Evolutionary conservation across 2,113 vertebrate species (phyloP).

Genomic region (Origma solitaria): DNA sequence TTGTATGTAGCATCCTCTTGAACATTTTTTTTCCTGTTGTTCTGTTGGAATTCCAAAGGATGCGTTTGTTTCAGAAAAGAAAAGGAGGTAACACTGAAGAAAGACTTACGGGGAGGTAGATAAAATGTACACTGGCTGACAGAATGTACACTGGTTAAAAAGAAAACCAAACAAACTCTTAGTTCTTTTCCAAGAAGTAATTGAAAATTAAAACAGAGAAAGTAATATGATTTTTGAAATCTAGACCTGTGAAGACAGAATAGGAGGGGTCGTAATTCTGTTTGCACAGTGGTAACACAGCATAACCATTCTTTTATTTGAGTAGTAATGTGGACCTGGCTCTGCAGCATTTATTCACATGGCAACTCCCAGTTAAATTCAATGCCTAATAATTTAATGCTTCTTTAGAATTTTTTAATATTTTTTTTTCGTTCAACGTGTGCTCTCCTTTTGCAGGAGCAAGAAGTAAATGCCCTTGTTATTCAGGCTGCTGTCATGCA

Average conservation of each 20-base stretch:
- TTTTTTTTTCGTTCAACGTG: fast-evolving
- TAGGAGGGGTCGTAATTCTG: background rate
- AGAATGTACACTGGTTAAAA: background rate
- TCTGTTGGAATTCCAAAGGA: constrained; percentile 75
- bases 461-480: constrained; percentile 54
- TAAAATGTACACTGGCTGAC: background rate
- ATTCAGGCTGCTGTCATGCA: constrained; percentile 72
- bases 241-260: background rate
- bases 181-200: background rate
- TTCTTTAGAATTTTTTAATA: background rate
- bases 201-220: background rate
- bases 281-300: background rate
- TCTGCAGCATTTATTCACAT: background rate
- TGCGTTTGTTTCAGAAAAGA: constrained; percentile 72
- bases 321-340: background rate
- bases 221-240: background rate
- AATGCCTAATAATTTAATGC: background rate
- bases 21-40: constrained; percentile 25
- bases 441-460: constrained; percentile 3
- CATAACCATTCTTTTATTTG: background rate
- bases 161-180: background rate
- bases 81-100: constrained; percentile 70
- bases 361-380: background rate
- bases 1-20: background rate
- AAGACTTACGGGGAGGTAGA: constrained; percentile 72